phyloP scores from a whole-genome alignment of 2,797 vertebrate genomes.

The Todus mexicanus region DNA sequence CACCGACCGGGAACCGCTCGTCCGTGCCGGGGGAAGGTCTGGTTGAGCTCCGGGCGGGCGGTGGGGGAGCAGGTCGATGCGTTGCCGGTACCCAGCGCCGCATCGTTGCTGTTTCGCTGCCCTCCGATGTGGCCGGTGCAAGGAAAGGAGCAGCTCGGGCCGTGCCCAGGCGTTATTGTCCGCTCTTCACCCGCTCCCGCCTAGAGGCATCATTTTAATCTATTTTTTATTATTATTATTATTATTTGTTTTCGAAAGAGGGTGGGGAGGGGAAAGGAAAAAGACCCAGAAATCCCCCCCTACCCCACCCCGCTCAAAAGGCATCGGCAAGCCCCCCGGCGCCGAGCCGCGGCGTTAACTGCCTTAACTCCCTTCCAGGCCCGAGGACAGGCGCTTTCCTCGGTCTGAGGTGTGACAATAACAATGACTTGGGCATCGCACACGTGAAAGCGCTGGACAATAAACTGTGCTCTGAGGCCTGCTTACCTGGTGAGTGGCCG shows the following conservation, averaged over 20 bases:
- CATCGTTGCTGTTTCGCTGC: not conserved
- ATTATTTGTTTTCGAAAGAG: not conserved
- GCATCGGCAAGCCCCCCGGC: constrained; percentile 9
- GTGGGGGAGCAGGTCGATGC: not conserved
- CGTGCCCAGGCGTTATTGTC: constrained; percentile 46
- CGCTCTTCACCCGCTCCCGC: constrained; percentile 24
- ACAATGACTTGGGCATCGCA: constrained; percentile 96
- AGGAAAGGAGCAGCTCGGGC: not conserved
- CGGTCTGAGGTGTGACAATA: constrained; percentile 98
- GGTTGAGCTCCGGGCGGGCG: not conserved
- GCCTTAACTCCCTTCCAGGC: constrained; percentile 98
- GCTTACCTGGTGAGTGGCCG: constrained; percentile 99
- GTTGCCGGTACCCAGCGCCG: not conserved
- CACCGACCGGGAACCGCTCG: not conserved
- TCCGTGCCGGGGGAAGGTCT: not conserved
- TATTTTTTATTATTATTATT: not conserved
- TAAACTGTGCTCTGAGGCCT: constrained; percentile 96
- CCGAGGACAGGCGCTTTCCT: constrained; percentile 88
- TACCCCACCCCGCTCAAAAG: not conserved
- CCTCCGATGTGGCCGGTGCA: not conserved
- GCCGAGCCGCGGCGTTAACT: constrained; percentile 76
- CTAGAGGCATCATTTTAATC: not conserved
- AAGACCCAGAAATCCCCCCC: not conserved
- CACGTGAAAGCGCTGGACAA: constrained; percentile 98
- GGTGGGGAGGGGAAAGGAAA: constrained; percentile 26